Percentiles rank a stretch among this genome's conserved stretches.
Conservation (phyloP, 2,888 invertebrate genomes). For the Liopterus haemorrhoidalis region DNA sequence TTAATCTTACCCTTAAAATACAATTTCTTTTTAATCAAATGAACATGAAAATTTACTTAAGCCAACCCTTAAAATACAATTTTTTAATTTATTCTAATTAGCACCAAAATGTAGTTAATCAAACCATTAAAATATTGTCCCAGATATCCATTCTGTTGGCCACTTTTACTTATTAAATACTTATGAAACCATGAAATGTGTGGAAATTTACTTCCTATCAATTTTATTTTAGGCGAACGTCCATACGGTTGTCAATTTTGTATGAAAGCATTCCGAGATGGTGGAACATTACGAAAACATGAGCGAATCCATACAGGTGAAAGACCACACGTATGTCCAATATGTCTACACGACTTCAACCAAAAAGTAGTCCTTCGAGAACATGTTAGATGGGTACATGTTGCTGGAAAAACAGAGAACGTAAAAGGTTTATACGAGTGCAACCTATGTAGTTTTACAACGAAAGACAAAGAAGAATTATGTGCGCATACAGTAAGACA, state of each 20-base stretch:
- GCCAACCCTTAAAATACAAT: no score
- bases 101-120: no score
- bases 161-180: no score
- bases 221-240: no score
- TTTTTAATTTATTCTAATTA: no score
- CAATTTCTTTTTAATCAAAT: no score
- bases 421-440: constrained; percentile 45
- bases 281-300: constrained; percentile 49
- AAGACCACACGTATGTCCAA: constrained; percentile 50
- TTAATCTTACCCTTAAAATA: no score
- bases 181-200: no score
- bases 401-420: constrained; percentile 43
- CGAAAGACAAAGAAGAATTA: constrained; percentile 47
- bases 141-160: no score
- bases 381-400: constrained; percentile 51
- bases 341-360: constrained; percentile 51
- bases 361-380: constrained; percentile 52
- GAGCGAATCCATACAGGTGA: constrained; percentile 51
- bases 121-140: no score
- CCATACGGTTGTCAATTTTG: constrained; percentile 51
- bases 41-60: no score
- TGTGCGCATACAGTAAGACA: constrained; percentile 52
- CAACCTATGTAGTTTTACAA: constrained; percentile 45
- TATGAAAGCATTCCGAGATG: constrained; percentile 52
- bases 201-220: no score